Evolutionary conservation across 2,113 vertebrate species (phyloP).

Genomic region (Chroicocephalus ridibundus): DNA sequence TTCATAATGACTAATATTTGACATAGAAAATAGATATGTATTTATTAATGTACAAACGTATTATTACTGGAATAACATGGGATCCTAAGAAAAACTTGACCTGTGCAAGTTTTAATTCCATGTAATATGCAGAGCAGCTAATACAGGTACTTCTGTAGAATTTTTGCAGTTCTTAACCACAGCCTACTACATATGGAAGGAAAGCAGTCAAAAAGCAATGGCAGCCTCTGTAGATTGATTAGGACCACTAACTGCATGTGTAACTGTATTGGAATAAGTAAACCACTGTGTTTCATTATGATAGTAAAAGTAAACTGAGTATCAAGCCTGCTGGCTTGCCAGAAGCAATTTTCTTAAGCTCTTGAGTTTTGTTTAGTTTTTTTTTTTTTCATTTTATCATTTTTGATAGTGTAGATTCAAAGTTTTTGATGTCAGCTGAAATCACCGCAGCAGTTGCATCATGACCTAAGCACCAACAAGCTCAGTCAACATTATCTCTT

Average conservation of each 20-base stretch:
- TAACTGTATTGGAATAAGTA: neutral
- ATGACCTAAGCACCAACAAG: neutral
- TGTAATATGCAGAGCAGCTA: neutral
- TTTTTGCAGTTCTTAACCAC: constrained; percentile 58
- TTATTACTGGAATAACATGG: neutral
- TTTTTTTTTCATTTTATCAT: neutral
- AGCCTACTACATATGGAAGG: constrained; percentile 51
- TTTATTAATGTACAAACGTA: neutral
- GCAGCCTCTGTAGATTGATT: constrained; percentile 14
- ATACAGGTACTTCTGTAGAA: neutral
- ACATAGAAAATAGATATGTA: neutral
- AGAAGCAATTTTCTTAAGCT: constrained; percentile 42
- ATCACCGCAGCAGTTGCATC: neutral
- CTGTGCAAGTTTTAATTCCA: neutral
- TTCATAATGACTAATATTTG: neutral
- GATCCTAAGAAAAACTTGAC: neutral
- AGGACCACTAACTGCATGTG: neutral
- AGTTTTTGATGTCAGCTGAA: neutral
- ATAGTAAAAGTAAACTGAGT: neutral
- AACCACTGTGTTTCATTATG: neutral
- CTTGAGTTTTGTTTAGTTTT: constrained; percentile 4
- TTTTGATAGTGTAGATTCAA: constrained; percentile 59
- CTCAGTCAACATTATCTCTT: neutral
- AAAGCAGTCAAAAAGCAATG: constrained; percentile 36
- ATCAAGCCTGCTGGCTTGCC: constrained; percentile 12